Conservation (phyloP, 2,113 vertebrate genomes). For the Chelonoidis abingdonii region DNA sequence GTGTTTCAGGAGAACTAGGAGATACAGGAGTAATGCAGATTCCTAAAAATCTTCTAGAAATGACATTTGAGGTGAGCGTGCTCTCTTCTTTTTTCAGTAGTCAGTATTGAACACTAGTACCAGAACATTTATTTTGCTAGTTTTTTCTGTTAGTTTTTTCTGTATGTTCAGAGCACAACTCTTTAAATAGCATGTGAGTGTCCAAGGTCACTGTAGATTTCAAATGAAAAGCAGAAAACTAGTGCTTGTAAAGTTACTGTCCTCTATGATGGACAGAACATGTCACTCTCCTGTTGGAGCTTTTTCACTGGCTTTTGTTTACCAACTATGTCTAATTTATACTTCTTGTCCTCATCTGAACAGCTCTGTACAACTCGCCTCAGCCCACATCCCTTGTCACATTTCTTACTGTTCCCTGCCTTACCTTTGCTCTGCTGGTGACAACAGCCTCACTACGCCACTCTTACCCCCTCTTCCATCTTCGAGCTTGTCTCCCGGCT, state of each 20-base stretch:
- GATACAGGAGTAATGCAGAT: slow-evolving; percentile 95
- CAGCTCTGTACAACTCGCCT: neutral
- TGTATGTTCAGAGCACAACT: neutral
- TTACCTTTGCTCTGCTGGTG: neutral
- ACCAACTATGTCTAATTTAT: neutral
- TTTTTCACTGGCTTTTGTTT: neutral
- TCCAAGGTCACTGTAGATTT: neutral
- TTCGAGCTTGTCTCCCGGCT: neutral
- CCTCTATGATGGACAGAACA: neutral
- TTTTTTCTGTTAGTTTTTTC: neutral
- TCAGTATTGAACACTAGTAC: accelerated
- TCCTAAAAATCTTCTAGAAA: slow-evolving; percentile 95
- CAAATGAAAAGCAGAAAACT: neutral
- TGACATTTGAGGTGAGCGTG: slow-evolving; percentile 92
- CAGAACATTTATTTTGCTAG: neutral
- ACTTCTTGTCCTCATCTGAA: neutral
- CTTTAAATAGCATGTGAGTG: neutral
- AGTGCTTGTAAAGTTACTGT: neutral
- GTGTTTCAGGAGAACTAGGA: slow-evolving; percentile 95
- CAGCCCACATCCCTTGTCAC: neutral
- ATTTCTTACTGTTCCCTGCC: neutral
- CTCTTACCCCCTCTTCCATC: neutral
- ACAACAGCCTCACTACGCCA: neutral
- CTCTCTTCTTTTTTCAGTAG: neutral
- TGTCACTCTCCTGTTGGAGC: neutral